Percentiles rank a stretch among this genome's conserved stretches.
These are phyloP conservation scores for Esperia sulphurella DNA, from an alignment of 2,888 invertebrate genomes.

Conservation along the genomic window DNA sequence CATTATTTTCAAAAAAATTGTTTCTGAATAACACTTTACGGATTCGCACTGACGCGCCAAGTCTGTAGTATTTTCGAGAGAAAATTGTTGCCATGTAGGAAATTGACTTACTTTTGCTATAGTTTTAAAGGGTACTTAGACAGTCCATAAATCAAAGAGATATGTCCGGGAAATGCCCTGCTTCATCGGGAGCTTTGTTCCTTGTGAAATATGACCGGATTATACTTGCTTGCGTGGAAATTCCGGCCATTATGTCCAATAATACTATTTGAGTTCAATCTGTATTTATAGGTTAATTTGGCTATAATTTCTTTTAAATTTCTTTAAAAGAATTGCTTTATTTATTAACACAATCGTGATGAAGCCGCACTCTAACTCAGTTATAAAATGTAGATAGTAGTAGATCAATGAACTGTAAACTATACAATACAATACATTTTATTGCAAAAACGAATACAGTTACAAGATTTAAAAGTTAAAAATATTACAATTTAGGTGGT, in stretches of 20 bases:
- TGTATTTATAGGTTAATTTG: conserved; percentile 6
- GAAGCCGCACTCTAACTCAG: no score
- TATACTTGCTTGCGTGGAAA: conserved; percentile 51
- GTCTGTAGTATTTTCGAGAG: not conserved
- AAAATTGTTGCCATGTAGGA: conserved; percentile 21
- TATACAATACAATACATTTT: no score
- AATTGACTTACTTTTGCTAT: conserved; percentile 51
- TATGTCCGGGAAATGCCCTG: conserved; percentile 63
- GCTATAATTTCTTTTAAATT: not conserved
- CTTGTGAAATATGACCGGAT: conserved; percentile 65
- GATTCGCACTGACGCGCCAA: not conserved
- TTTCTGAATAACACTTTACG: not conserved
- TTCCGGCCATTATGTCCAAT: conserved; percentile 26
- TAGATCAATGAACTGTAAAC: no score
- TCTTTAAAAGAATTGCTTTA: no score
- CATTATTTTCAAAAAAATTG: no score
- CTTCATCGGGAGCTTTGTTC: conserved; percentile 63
- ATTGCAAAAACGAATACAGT: no score
- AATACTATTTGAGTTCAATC: conserved; percentile 21
- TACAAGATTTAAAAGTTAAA: no score
- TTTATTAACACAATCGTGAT: no score
- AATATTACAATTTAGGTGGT: no score
- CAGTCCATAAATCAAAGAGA: conserved; percentile 73
- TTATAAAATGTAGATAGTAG: no score
- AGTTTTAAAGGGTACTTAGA: conserved; percentile 71